phyloP scores from a whole-genome alignment of 2,888 invertebrate species.

The Agonum fuliginosum region DNA sequence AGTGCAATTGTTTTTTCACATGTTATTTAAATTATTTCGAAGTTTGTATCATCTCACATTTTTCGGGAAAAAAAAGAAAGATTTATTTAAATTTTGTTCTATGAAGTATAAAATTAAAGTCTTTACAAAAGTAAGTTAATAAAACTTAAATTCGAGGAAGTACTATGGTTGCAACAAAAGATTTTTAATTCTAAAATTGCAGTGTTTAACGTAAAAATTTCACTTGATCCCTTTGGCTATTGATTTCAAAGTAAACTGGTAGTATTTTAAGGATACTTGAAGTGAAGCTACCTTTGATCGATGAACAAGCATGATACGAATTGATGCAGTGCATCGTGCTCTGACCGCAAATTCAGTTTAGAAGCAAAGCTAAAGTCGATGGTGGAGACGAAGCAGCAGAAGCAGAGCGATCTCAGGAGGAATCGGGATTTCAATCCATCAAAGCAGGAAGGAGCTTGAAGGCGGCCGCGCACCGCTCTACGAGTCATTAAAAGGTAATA shows the following conservation, averaged over 20 bases:
- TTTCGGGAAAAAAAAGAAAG: too few relatives aligned
- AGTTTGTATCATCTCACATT: too few relatives aligned
- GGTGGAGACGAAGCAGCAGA: neutral
- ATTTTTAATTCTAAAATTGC: too few relatives aligned
- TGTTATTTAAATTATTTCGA: too few relatives aligned
- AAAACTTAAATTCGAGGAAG: too few relatives aligned
- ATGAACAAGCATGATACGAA: conserved; percentile 36
- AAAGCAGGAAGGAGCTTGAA: neutral
- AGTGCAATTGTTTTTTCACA: too few relatives aligned
- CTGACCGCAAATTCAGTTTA: conserved; percentile 36
- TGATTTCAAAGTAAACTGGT: neutral
- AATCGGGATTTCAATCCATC: conserved; percentile 50
- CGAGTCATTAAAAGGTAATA: conserved; percentile 50
- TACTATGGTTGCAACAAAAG: too few relatives aligned
- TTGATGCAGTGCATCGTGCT: conserved; percentile 40
- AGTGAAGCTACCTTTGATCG: conserved; percentile 18
- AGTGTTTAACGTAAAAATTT: neutral
- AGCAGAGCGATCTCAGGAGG: conserved; percentile 36
- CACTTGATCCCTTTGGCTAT: neutral
- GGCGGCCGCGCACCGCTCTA: neutral
- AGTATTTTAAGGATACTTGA: neutral
- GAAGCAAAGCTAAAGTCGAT: neutral
- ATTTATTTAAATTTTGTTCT: too few relatives aligned
- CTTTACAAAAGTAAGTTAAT: too few relatives aligned
- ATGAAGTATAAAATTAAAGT: too few relatives aligned